Percentiles rank a stretch among this genome's conserved stretches.
phyloP scores from a whole-genome alignment of 2,888 invertebrate genomes.

The Conistra vaccinii region DNA sequence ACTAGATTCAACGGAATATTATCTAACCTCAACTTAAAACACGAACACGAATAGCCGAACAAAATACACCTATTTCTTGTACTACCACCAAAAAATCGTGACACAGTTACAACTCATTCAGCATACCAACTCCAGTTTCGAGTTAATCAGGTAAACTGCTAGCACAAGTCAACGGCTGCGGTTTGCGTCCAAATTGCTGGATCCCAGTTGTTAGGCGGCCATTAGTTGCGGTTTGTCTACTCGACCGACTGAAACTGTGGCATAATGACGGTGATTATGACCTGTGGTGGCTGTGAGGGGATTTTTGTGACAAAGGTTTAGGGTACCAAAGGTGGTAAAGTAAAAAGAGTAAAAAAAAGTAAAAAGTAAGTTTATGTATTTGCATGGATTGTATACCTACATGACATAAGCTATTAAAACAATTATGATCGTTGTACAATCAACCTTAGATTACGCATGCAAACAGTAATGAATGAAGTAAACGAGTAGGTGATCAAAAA shows the following conservation, averaged over 20 bases:
- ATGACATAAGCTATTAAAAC: too few relatives aligned
- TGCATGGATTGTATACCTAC: too few relatives aligned
- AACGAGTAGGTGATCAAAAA: too few relatives aligned
- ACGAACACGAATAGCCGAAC: slow-evolving; percentile 4
- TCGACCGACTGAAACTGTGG: slow-evolving; percentile 51
- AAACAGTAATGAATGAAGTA: too few relatives aligned
- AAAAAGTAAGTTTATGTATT: too few relatives aligned
- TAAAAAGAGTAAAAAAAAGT: too few relatives aligned
- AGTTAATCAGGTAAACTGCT: slow-evolving; percentile 64
- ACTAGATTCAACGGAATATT: neutral
- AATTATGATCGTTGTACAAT: too few relatives aligned
- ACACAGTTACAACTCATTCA: slow-evolving; percentile 65
- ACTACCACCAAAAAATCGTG: slow-evolving; percentile 59
- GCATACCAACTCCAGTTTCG: slow-evolving; percentile 48
- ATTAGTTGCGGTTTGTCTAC: slow-evolving; percentile 65
- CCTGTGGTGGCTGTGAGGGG: slow-evolving; percentile 32
- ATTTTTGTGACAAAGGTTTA: slow-evolving; percentile 36
- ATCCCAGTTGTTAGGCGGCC: slow-evolving; percentile 58
- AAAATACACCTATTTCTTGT: slow-evolving; percentile 5
- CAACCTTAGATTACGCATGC: too few relatives aligned
- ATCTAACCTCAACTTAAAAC: slow-evolving; percentile 22
- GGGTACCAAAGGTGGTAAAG: neutral
- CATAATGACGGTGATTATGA: slow-evolving; percentile 62
- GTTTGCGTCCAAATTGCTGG: slow-evolving; percentile 69
- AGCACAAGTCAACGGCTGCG: slow-evolving; percentile 68